Percentiles rank a stretch among this genome's conserved stretches.
These are phyloP conservation scores for Rhodeus uyekii DNA, from an alignment of 2,797 vertebrate species.

Conservation along the genomic window DNA sequence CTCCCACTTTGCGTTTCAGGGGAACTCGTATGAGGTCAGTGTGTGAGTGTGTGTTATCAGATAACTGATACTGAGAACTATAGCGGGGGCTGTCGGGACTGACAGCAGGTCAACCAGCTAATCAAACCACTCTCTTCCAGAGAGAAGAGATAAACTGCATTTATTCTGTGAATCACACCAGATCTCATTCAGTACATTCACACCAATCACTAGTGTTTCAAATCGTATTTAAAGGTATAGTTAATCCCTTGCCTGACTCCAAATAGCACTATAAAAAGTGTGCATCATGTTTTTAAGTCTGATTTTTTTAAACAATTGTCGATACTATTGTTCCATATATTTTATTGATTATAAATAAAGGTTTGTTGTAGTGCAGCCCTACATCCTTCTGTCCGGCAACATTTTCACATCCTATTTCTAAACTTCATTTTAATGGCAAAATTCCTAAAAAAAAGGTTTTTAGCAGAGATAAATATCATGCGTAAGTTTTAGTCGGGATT, in stretches of 20 bases:
- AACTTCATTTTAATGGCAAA: background rate
- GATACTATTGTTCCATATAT: background rate
- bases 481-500: too few relatives aligned
- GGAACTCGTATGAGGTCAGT: slow-evolving; percentile 27
- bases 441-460: too few relatives aligned
- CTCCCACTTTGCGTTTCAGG: slow-evolving; percentile 20
- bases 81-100: background rate
- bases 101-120: slow-evolving; percentile 12
- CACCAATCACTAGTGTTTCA: background rate
- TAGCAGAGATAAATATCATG: too few relatives aligned
- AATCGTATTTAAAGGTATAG: background rate
- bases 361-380: background rate
- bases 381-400: background rate
- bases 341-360: too few relatives aligned
- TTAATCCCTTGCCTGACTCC: background rate
- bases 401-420: background rate
- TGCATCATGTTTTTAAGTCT: background rate
- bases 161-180: background rate
- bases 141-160: background rate
- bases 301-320: too few relatives aligned
- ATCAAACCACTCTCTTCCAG: slow-evolving; percentile 20
- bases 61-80: slow-evolving; percentile 19
- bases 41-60: slow-evolving; percentile 5
- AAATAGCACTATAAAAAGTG: background rate
- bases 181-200: background rate